Evolutionary conservation across 30 jellyfish, hydroid and myxozoan genomes (phyloP), one percentile per base, ranked within the genome.

Genomic region (Euphysa ruthae): DNA sequence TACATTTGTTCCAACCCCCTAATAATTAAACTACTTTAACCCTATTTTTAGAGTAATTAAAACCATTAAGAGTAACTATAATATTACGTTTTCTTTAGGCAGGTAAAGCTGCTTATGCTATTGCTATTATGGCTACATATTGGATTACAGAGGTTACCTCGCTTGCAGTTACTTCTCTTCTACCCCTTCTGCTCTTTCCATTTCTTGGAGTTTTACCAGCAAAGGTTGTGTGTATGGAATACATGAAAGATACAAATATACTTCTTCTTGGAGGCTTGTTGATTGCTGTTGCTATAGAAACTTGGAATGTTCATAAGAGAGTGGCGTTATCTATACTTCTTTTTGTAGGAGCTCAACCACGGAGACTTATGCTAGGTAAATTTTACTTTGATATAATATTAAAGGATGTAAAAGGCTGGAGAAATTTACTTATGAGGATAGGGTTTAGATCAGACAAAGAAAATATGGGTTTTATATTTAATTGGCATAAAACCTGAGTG

Each of bases 251-350:
- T 61, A 90, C 95, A 43, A 90, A 81, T 57, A 90, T 90, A 19
- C 66, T 90, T 35, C 85, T 90, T 19, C 55, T 90, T 14, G 98
- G 98, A 2, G 98, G 98, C 2, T 61, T 90, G 49, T 33, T 90
- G 55, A 74, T 90, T 83, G 94, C 94, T 18, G 93, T 90, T 28
- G 98, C 98, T 14, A 90, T 90, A 16, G 98, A 90, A 42, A 70
- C 69, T 49, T 90, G 95, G 98, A 90, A 90, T 82, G 98, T 90
- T 0, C 98, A 90, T 58, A 90, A 90, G 61, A 62, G 98, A 49
- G 83, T 90, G 38, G 93, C 98, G 19, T 66, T 90, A 58, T 63
- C 68, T 42, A 94, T 90, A 21, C 69, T 90, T 35, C 66, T 90
- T 26, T 55, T 82, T 14, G 84, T 90, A 54, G 98, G 98, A 31